Evolutionary conservation across 1,140 invertebrate genomes (phyloP).

Genomic region (Triops longicaudatus): DNA sequence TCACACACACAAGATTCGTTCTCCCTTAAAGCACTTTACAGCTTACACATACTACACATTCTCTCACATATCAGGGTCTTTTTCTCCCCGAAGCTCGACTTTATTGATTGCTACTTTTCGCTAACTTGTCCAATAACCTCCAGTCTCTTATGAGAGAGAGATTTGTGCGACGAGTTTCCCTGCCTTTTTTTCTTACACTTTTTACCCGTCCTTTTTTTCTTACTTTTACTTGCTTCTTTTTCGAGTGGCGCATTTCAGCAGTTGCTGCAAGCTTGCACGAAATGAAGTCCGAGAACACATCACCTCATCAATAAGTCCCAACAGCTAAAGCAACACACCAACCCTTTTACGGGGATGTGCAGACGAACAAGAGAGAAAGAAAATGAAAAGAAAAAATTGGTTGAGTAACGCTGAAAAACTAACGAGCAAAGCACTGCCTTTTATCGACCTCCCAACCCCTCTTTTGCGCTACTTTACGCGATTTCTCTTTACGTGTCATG

Average conservation of each 20-base stretch:
- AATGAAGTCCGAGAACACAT: background rate
- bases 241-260: conserved; percentile 10
- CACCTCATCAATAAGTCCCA: conserved; percentile 14
- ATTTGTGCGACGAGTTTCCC: background rate
- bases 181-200: background rate
- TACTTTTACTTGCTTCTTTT: background rate
- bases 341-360: background rate
- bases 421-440: background rate
- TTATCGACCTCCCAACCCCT: background rate
- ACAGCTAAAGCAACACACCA: background rate
- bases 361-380: background rate
- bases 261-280: background rate
- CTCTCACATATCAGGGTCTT: background rate
- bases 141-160: background rate
- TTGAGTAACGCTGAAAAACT: background rate
- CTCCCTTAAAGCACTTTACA: background rate
- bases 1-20: background rate
- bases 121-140: conserved; percentile 1
- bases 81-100: background rate
- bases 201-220: background rate
- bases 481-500: background rate
- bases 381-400: background rate
- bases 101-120: conserved; percentile 8
- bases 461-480: background rate
- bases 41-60: background rate